These are phyloP conservation scores for Ditylenchus weischeri DNA, from an alignment of 2,888 invertebrate genomes.

Conservation along the genomic window DNA sequence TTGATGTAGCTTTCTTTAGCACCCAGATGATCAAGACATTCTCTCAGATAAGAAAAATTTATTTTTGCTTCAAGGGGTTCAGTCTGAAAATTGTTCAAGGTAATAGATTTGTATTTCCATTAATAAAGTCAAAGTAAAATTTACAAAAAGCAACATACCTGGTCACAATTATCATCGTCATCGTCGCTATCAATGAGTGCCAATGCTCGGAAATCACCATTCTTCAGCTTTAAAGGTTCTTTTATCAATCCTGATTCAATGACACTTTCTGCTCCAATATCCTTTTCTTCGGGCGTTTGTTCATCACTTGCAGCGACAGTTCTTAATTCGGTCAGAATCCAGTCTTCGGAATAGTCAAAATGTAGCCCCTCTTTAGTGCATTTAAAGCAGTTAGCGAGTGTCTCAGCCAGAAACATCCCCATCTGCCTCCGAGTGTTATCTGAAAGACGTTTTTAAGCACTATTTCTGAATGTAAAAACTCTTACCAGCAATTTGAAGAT, in stretches of 20 bases:
- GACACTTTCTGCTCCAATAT: not conserved
- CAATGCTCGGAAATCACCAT: too few relatives aligned
- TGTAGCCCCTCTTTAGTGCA: constrained; percentile 6
- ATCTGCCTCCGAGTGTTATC: constrained; percentile 22
- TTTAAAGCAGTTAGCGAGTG: constrained; percentile 13
- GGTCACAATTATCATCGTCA: not conserved
- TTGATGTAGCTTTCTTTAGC: not conserved
- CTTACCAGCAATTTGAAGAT: not conserved
- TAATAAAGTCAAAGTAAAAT: too few relatives aligned
- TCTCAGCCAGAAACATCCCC: constrained; percentile 20
- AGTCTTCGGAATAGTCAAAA: constrained; percentile 6
- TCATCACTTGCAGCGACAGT: not conserved
- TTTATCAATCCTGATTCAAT: not conserved
- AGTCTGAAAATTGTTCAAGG: not conserved
- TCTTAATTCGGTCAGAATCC: not conserved
- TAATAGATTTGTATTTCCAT: too few relatives aligned
- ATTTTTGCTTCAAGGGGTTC: not conserved
- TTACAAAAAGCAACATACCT: too few relatives aligned
- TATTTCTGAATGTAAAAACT: not conserved
- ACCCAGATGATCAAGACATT: not conserved
- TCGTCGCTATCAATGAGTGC: not conserved
- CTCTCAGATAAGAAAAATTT: constrained; percentile 3
- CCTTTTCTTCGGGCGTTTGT: not conserved
- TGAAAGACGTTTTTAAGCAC: not conserved
- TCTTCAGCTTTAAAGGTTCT: not conserved